Evolutionary conservation across 2,888 invertebrate genomes (phyloP), one percentile per base, ranked within the genome.

Genomic region (Dioctria rufipes): DNA sequence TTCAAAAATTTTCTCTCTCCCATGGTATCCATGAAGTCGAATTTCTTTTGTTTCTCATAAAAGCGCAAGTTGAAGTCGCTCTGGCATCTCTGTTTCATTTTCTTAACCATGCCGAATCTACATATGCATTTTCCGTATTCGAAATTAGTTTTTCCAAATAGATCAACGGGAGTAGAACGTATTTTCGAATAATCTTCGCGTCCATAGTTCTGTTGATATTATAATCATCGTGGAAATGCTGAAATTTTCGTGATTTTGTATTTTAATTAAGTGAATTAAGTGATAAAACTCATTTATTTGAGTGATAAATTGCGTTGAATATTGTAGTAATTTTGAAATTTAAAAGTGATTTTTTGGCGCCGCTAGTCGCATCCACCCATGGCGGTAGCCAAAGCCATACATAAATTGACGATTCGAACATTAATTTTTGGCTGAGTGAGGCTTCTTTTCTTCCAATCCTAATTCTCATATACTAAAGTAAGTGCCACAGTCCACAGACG

Each of bases 131-230:
- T 73, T 73, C 73, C 73, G 73, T 25, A 37, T 61, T 58, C 58
- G 39, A 73, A 73, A 73, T 73, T 73, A 73, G 73, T 73, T 54
- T 69, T 73, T 73, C 73, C 73, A 73, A 58, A 60, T 60, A 73
- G 58, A 54, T 39, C 51, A 58, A 3, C 58, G 73, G 4, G 40
- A 42, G n/a, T 5, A n/a, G 54, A 39, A 51, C 69, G 73, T 5
- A 25, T 58, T 60, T 73, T 60, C 25, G n/a, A n/a, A 25, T 25
- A 73, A 40, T 60, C 51, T 69, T 51, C 51, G 69, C 37, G 54
- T 8, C 9, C 9, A 25, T 25, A 11, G 54, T 54, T 4, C 54
- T 54, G 1, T 25, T 25, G 25, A 25, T 25, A 25, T 25, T 25
- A 25, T 25, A 25, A 25, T 25, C 54, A 54, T 11, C 11, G 11